Evolutionary conservation across 2,113 vertebrate genomes (phyloP).

Genomic region (Phoenicopterus ruber): DNA sequence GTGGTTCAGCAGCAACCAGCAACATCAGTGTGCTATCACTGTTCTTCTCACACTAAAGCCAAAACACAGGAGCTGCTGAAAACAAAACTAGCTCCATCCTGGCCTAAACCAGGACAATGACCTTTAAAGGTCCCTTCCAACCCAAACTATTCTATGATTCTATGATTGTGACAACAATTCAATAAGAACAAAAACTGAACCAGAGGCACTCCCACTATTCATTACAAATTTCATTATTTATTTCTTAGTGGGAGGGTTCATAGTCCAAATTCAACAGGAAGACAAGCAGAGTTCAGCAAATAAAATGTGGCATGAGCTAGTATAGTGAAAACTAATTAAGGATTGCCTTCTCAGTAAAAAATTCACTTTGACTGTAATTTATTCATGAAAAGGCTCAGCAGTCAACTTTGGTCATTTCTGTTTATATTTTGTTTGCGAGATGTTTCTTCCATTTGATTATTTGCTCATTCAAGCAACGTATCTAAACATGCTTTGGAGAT

Average conservation of each 20-base stretch:
- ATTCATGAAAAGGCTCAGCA: conserved; percentile 20
- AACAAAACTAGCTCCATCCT: too few relatives aligned
- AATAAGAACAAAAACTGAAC: not conserved
- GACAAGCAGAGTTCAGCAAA: not conserved
- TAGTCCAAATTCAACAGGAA: not conserved
- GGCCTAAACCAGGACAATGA: too few relatives aligned
- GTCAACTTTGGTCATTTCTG: not conserved
- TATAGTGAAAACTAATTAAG: not conserved
- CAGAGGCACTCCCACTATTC: not conserved
- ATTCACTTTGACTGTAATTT: conserved; percentile 17
- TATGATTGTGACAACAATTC: not conserved
- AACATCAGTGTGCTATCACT: too few relatives aligned
- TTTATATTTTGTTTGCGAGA: not conserved
- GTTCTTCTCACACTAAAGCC: too few relatives aligned
- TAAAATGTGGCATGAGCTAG: not conserved
- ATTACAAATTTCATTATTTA: not conserved
- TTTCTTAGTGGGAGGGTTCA: not conserved
- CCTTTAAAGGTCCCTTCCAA: too few relatives aligned
- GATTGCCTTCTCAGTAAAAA: not conserved
- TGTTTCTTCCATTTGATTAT: conserved; percentile 4
- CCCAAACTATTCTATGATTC: not conserved
- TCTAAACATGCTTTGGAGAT: not conserved
- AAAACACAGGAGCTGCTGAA: too few relatives aligned
- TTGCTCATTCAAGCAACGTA: not conserved
- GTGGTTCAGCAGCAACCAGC: too few relatives aligned